Evolutionary conservation across 2,888 invertebrate genomes (phyloP).

Genomic region (Drosophila infuscata): DNA sequence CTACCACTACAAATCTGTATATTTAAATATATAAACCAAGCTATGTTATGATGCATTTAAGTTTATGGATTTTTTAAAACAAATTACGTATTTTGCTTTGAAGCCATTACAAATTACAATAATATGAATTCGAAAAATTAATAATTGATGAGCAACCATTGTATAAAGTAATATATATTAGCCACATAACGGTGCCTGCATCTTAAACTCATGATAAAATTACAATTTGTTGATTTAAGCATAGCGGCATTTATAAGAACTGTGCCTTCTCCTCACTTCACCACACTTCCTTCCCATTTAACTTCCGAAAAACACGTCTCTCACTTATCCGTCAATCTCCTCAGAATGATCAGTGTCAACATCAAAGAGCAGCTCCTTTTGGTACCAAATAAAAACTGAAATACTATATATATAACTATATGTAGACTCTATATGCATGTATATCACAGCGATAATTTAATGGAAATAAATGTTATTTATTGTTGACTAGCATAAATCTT

Average conservation of each 20-base stretch:
- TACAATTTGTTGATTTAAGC: conserved; percentile 41
- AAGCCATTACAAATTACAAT: not conserved
- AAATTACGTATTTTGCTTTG: not conserved
- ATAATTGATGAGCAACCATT: conserved; percentile 1
- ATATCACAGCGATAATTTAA: conserved; percentile 46
- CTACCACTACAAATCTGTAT: not conserved
- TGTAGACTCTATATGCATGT: conserved; percentile 12
- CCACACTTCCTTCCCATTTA: not conserved
- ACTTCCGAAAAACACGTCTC: not conserved
- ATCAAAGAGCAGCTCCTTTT: conserved; percentile 2
- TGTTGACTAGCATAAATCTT: conserved; percentile 49
- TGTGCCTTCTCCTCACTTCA: conserved; percentile 58
- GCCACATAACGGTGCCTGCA: conserved; percentile 21
- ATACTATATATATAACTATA: not conserved
- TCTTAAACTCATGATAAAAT: conserved; percentile 6
- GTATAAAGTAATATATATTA: not conserved
- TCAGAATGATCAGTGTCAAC: not conserved
- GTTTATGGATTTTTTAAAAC: not conserved
- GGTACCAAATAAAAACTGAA: conserved; percentile 12
- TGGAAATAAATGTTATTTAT: conserved; percentile 63
- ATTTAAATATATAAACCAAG: not conserved
- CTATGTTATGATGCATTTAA: not conserved
- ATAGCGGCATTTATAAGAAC: conserved; percentile 47
- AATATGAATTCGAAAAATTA: not conserved
- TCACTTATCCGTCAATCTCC: not conserved